Evolutionary conservation across 2,888 invertebrate genomes (phyloP), one percentile per base, ranked within the genome.

Genomic region (Acleris cristana): DNA sequence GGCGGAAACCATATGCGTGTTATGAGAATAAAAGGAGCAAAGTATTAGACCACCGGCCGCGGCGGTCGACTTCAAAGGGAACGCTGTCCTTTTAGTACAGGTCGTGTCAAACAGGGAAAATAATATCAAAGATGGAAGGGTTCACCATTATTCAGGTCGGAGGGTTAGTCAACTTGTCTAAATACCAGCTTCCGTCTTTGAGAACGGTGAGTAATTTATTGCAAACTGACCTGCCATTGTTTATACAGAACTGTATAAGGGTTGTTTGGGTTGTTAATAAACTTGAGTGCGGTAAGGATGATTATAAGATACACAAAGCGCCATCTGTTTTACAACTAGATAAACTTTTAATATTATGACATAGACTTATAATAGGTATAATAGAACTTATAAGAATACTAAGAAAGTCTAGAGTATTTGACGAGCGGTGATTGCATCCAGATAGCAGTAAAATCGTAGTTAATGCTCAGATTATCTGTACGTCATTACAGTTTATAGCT

Each of bases 1-100:
- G 82, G 83, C 85, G 89, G 89, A 90, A 90, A 83, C 86, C 81
- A 79, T 82, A 83, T 80, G 81, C 80, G 79, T 73, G 77, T 73
- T 78, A 77, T 71, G 70, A 72, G 77, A 78, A 83, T 85, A 89
- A 88, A 89, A 88, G 82, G 84, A 82, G 78, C 81, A 83, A 80
- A 79, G 81, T 81, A 79, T 78, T 74, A 77, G 92, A 90, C 91
- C 91, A 92, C 90, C 91, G 87, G 83, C 84, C 79, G 79, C 79
- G 88, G 75, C 86, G 85, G 87, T 73, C 40, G 70, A 88, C 88
- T 79, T 92, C 91, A 92, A 92, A 92, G 88, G 79, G 23, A 26
- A 44, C 55, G 40, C 64, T 63, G 52, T 65, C 69, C 57, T 62
- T 62, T 65, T 26, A 55, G 55, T 51, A 18, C 51, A 57, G 45